Base-by-base conservation (phyloP, 1,140 invertebrate species). In the Drosophila littoralis region DNA sequence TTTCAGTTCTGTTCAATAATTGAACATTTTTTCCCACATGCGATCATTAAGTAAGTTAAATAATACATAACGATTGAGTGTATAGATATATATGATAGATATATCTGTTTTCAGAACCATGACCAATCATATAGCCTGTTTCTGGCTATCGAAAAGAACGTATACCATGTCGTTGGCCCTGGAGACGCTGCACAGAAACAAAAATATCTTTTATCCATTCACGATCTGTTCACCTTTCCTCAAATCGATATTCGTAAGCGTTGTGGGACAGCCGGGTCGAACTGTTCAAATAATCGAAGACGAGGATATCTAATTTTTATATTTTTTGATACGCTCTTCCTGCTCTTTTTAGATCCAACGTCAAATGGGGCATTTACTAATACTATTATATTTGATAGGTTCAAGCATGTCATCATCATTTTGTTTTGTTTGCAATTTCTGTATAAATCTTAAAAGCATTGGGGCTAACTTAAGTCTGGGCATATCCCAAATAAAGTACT, bases 1-100 rank as follows among this genome's bases (percentile, higher is more conserved):
- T 3, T 55, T 9, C n/a, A 55, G 1, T 33, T 64, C 4, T 77
- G 61, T 5, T 48, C 22, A 7, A 52, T 80, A 7, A 50, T 84
- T 7, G 74, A 75, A n/a, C 12, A 46, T 0, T 22, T 65, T 13
- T 84, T 84, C 33, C 81, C 81, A 0, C 52, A 71, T 28, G 81
- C 81, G 2, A 77, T 84, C 13, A 12, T 85, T 7, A 80, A 57
- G 81, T 84, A 17, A 54, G 81, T 59, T 28, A 28, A 28, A 28
- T 28, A 28, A 28, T 28, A 5, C 22, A 28, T 28, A 28, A 28
- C 22, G 4, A 28, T 28, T 28, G 2, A 28, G 15, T 13, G 15
- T 7, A 9, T 45, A 8, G 7, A 22, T 7, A 28, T 28, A 33
- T 1, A 9, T 22, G 9, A 8, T 48, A n/a, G 6, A 15, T 22